These are phyloP conservation scores for Mechanitis messenoides DNA, from an alignment of 2,888 invertebrate genomes.

Conservation along the genomic window DNA sequence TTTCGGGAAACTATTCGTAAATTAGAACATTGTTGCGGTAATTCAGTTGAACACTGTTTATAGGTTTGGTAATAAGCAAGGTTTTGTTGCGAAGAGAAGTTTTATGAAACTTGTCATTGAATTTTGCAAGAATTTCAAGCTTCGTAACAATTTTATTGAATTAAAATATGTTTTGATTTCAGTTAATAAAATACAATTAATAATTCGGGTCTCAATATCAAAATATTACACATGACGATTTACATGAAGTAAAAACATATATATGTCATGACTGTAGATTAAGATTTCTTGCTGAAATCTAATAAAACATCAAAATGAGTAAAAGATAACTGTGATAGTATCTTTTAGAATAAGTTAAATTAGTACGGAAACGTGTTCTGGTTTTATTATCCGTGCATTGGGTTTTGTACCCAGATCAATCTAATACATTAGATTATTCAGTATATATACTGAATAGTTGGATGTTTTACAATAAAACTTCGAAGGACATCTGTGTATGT, in stretches of 20 bases:
- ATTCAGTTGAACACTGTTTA: neutral
- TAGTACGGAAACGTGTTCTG: slow-evolving; percentile 55
- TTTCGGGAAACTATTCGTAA: neutral
- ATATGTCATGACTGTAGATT: too few species aligned
- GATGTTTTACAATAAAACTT: neutral
- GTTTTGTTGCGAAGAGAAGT: neutral
- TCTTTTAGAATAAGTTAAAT: slow-evolving; percentile 49
- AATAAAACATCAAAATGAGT: too few species aligned
- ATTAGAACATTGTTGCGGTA: slow-evolving; percentile 4
- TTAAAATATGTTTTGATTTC: too few species aligned
- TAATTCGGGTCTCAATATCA: too few species aligned
- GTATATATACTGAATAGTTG: neutral
- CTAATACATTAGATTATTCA: neutral
- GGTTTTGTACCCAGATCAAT: slow-evolving; percentile 36
- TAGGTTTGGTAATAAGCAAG: slow-evolving; percentile 1
- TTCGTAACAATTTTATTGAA: neutral
- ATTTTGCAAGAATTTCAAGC: neutral
- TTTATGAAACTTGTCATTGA: neutral
- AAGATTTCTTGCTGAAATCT: too few species aligned
- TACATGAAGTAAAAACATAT: too few species aligned
- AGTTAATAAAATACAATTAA: too few species aligned
- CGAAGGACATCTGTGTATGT: slow-evolving; percentile 17
- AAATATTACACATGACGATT: too few species aligned
- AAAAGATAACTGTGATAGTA: too few species aligned
- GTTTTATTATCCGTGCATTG: slow-evolving; percentile 46